Percentiles rank a stretch among this genome's conserved stretches.
Evolutionary conservation across 2,113 vertebrate species (phyloP).

Genomic region (Eleginops maclovinus): DNA sequence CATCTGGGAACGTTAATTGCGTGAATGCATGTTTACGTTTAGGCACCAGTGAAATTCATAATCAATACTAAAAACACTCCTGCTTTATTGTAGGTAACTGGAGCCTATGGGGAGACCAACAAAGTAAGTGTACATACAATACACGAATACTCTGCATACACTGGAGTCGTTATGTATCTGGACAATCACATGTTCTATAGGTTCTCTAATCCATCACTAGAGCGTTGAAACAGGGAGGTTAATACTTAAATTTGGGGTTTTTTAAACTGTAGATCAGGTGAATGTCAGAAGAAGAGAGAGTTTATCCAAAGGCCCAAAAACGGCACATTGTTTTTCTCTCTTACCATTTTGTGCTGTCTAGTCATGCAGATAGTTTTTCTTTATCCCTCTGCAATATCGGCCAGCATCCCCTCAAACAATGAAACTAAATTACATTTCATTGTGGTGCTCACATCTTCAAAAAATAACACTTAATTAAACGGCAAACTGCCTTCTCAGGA

Average conservation of each 20-base stretch:
- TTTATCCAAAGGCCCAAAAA: background rate
- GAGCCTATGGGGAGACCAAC: slow-evolving; percentile 98
- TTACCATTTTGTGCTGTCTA: no score
- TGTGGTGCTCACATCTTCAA: no score
- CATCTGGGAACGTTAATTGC: slow-evolving; percentile 32
- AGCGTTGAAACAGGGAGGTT: background rate
- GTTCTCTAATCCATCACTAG: background rate
- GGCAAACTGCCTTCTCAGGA: background rate
- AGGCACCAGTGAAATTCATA: slow-evolving; percentile 9
- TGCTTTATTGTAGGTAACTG: slow-evolving; percentile 91
- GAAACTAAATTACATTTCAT: no score
- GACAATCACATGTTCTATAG: background rate
- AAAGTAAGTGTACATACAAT: slow-evolving; percentile 88
- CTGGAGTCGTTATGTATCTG: background rate
- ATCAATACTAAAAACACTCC: slow-evolving; percentile 35
- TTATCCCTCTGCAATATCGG: no score
- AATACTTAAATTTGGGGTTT: background rate
- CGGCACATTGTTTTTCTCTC: background rate
- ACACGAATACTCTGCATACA: background rate
- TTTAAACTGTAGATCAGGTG: background rate
- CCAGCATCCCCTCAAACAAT: no score
- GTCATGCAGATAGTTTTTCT: no score
- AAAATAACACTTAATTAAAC: no score
- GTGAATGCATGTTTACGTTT: slow-evolving; percentile 33
- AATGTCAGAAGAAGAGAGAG: background rate